phyloP scores from a whole-genome alignment of 2,888 invertebrate genomes.

The Sarcophaga caerulescens region DNA sequence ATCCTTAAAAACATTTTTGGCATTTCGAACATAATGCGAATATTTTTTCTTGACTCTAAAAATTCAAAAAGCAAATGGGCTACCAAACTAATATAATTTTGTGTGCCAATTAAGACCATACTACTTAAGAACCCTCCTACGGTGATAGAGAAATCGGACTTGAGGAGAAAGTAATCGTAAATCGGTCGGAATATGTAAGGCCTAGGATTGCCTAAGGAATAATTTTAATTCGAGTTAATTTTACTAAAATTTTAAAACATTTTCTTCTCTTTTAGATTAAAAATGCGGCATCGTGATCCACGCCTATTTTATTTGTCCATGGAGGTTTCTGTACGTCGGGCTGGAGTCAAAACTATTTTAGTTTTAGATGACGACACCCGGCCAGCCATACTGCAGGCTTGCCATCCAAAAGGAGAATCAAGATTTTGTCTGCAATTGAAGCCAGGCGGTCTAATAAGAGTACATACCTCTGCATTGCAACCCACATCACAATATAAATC shows the following conservation, averaged over 20 bases:
- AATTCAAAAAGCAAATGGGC: too few relatives aligned
- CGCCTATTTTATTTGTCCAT: constrained; percentile 96
- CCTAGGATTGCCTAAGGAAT: background rate
- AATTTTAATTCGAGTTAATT: background rate
- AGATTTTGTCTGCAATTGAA: constrained; percentile 94
- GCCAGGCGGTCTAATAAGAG: constrained; percentile 94
- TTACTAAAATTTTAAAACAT: background rate
- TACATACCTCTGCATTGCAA: constrained; percentile 95
- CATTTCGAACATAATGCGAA: too few relatives aligned
- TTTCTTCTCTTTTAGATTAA: constrained; percentile 79
- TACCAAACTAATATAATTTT: too few relatives aligned
- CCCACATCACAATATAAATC: constrained; percentile 96
- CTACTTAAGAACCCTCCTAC: too few relatives aligned
- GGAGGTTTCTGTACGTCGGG: constrained; percentile 94
- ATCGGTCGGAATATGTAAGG: too few relatives aligned
- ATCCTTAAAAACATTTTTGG: too few relatives aligned
- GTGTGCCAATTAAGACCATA: too few relatives aligned
- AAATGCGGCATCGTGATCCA: constrained; percentile 95
- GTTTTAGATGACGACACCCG: constrained; percentile 93
- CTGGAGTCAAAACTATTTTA: constrained; percentile 90
- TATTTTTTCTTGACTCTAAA: too few relatives aligned
- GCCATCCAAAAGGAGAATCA: constrained; percentile 96
- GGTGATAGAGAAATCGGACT: too few relatives aligned
- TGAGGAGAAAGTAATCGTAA: too few relatives aligned
- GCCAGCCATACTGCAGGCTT: constrained; percentile 95